Base-by-base conservation (phyloP, 2,113 vertebrate genomes). In the Nyctibius bracteatus region DNA sequence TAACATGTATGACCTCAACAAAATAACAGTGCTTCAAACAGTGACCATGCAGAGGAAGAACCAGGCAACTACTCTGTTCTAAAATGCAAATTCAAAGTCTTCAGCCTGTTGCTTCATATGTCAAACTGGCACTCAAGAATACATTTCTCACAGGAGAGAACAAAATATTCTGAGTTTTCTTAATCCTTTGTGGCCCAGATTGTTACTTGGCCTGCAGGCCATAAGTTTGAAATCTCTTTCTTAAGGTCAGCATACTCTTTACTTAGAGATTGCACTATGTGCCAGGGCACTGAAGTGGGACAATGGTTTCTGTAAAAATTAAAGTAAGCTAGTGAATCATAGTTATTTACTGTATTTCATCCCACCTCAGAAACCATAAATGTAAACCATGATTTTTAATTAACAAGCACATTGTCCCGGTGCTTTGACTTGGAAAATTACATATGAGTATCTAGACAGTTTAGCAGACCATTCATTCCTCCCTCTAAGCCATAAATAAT, bases 381-480 rank as follows among this genome's bases (percentile, higher is more conserved):
- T 95, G 78, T 90, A 63, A 97, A 91, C 86, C 61, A 81, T 68
- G 88, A 77, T 44, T 97, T 97, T 96, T 96, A 96, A 92, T 97
- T 96, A 97, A 96, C 84, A 96, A 97, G 67, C n/a, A 43, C 47
- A 84, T 97, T 97, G 84, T 97, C 92, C 67, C 30, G 86, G 59
- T 94, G 83, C 96, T 95, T 87, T 97, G 96, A 96, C 58, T 97
- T 97, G 88, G 96, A 98, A 97, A 98, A 97, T 96, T 94, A 78
- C 81, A 21, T 92, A 93, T 96, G 87, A 81, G 58, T 95, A 90
- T 94, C 72, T 93, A 52, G 93, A 70, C 65, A 88, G 55, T 91
- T 97, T 88, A 96, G 87, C 39, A 88, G 72, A 91, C 86, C 84
- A 92, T 96, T 96, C 77, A 89, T 94, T 88, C 88, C 28, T 96